Evolutionary conservation across 2,113 vertebrate species (phyloP), one percentile per base, ranked within the genome.

Genomic region (Alligator sinensis): DNA sequence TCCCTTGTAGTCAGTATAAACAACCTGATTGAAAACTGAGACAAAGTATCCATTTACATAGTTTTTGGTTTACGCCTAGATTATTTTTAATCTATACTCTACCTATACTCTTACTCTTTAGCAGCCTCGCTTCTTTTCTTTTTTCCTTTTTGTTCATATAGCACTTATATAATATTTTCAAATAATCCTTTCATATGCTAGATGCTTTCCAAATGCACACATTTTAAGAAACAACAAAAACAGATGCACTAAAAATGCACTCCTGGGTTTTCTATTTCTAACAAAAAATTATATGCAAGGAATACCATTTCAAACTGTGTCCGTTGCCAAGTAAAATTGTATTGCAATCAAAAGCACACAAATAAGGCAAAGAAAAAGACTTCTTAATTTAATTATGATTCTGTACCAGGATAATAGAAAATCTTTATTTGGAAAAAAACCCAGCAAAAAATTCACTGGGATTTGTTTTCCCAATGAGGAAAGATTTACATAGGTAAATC

Each of bases 221-320:
- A 6, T 84, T 89, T 90, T 58, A 83, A 86, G 72, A 57, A 92
- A 72, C 34, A 96, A 89, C 58, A 82, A 91, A 95, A 97, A 12
- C 58, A 95, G 68, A 92, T 79, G 57, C 0, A 0, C n/a, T 86
- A 27, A 70, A 82, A 84, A 21, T 76, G 72, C 16, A 59, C 7
- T 81, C 61, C 30, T 75, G 34, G 25, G 5, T 84, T 93, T 96
- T 93, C 63, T 86, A 17, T 4, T 91, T 85, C 59, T 87, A 80
- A 77, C 34, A 87, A 34, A 89, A 92, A 94, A 86, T 87, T 28
- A 38, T 74, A 82, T 84, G 17, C 38, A 80, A 38, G n/a, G 85
- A 95, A 89, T 74, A 75, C 1, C 86, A 21, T 72, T 93, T 84
- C 84, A 82, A 78, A 24, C 15, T 90, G 21, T 88, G 8, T 3